These are phyloP conservation scores for Dromiciops gliroides DNA, from an alignment of 2,113 vertebrate genomes.

Conservation along the genomic window DNA sequence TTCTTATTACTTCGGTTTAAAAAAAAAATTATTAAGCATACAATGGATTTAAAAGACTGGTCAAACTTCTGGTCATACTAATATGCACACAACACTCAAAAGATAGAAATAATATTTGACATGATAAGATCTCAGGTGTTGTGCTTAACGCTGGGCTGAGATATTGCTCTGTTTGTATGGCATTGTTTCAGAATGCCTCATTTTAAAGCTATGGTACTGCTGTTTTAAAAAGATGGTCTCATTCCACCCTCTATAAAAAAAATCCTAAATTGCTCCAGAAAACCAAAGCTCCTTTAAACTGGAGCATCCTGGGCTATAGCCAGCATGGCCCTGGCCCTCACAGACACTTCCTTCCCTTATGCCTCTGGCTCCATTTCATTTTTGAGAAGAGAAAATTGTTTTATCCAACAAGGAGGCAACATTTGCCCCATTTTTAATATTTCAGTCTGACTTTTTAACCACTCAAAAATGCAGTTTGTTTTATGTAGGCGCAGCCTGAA, in stretches of 20 bases:
- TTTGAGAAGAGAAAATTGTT: slow-evolving; percentile 80
- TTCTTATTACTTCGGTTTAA: slow-evolving; percentile 54
- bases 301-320: slow-evolving; percentile 29
- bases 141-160: not conserved
- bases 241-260: slow-evolving; percentile 51
- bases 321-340: slow-evolving; percentile 39
- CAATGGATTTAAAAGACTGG: not conserved
- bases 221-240: slow-evolving; percentile 44
- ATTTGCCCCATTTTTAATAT: slow-evolving; percentile 78
- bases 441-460: slow-evolving; percentile 81
- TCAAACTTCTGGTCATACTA: not conserved
- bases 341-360: slow-evolving; percentile 56
- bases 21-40: too few relatives aligned
- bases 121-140: not conserved
- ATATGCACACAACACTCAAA: slow-evolving; percentile 15
- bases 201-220: slow-evolving; percentile 9
- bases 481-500: slow-evolving; percentile 82
- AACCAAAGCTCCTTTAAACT: slow-evolving; percentile 19
- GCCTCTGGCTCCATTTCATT: slow-evolving; percentile 72
- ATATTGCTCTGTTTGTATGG: not conserved
- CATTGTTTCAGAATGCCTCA: not conserved
- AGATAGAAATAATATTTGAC: slow-evolving; percentile 36
- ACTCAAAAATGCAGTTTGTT: slow-evolving; percentile 86
- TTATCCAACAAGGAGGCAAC: slow-evolving; percentile 75
- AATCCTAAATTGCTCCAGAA: not conserved